These are phyloP conservation scores for Cottus gobio DNA, from an alignment of 2,113 vertebrate species.

Conservation along the genomic window DNA sequence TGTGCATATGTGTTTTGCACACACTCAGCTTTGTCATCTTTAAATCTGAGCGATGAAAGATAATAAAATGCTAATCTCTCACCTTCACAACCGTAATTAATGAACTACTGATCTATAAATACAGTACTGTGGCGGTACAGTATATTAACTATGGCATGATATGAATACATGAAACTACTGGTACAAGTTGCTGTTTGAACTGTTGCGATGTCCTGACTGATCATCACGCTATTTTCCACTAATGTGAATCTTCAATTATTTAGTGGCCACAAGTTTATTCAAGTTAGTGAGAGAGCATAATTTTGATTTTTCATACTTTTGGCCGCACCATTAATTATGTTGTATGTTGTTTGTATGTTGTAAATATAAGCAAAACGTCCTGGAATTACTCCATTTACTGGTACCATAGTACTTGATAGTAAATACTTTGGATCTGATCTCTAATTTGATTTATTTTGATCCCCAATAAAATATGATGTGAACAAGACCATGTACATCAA, in stretches of 20 bases:
- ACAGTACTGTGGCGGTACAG: background rate
- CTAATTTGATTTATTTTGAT: background rate
- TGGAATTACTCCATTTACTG: background rate
- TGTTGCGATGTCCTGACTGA: background rate
- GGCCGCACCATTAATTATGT: background rate
- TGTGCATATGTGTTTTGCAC: slow-evolving; percentile 46
- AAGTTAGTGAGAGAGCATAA: background rate
- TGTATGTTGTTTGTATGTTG: background rate
- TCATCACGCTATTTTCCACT: background rate
- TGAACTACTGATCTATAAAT: slow-evolving; percentile 14
- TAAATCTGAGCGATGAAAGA: slow-evolving; percentile 14
- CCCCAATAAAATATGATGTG: background rate
- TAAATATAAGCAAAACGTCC: background rate
- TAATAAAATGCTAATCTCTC: slow-evolving; percentile 2
- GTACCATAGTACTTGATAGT: background rate
- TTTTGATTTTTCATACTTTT: background rate
- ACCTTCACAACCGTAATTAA: background rate
- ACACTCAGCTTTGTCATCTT: slow-evolving; percentile 32
- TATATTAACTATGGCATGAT: background rate
- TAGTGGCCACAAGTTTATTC: slow-evolving; percentile 13
- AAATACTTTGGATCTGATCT: background rate
- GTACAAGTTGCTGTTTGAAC: background rate
- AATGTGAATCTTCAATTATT: slow-evolving; percentile 12
- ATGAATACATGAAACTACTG: slow-evolving; percentile 4
- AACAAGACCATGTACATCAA: background rate